A percentile compares a stretch with the other conserved stretches of the same genome.
These are phyloP conservation scores for Reticulitermes lucifugus DNA, from an alignment of 2,888 invertebrate species.

Conservation along the genomic window DNA sequence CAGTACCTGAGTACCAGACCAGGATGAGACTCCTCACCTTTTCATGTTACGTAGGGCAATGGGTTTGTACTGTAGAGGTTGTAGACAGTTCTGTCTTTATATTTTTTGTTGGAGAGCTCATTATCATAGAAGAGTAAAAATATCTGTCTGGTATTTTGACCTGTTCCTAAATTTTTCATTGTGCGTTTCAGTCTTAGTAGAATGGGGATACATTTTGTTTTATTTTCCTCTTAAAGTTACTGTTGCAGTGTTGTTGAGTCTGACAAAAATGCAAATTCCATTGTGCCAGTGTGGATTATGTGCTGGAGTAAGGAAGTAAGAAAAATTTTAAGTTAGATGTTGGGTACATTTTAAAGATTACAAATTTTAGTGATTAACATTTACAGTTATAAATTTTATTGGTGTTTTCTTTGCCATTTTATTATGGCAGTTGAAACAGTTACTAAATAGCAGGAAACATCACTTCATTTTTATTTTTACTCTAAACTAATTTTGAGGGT, in stretches of 20 bases:
- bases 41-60: conserved; percentile 47
- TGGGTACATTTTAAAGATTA: background rate
- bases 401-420: background rate
- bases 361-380: background rate
- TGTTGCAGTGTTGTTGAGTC: conserved; percentile 32
- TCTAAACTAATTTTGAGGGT: conserved; percentile 16
- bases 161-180: conserved; percentile 39
- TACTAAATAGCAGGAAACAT: background rate
- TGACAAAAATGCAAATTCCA: background rate
- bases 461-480: background rate
- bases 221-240: conserved; percentile 30
- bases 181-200: conserved; percentile 20
- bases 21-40: conserved; percentile 37
- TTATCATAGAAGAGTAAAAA: conserved; percentile 29
- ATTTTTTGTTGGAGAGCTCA: conserved; percentile 39
- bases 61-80: conserved; percentile 47
- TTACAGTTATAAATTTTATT: background rate
- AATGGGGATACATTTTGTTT: conserved; percentile 39
- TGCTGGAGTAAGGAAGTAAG: background rate
- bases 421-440: background rate
- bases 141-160: conserved; percentile 15
- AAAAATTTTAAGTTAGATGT: too few species aligned
- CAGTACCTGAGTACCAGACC: conserved; percentile 39
- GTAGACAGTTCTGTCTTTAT: conserved; percentile 47
- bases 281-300: background rate